Conservation (phyloP, 2,113 vertebrate species). For the Morone saxatilis region DNA sequence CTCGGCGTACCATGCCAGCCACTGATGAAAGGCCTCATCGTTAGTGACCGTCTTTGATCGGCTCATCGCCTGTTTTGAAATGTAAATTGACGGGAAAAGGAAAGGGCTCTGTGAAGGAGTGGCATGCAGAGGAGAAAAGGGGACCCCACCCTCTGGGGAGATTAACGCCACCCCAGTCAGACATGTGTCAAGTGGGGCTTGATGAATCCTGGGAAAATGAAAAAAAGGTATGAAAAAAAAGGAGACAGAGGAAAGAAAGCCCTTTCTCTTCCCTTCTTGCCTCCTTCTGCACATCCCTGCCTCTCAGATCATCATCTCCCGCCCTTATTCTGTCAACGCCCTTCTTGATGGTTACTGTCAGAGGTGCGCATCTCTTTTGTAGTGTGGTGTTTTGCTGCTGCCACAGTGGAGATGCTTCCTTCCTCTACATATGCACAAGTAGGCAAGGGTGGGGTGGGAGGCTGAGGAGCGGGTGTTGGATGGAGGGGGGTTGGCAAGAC, state of each 20-base stretch:
- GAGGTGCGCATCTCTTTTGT: conserved; percentile 86
- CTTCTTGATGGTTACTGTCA: conserved; percentile 86
- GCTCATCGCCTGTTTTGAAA: conserved; percentile 85
- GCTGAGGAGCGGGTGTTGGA: conserved; percentile 21
- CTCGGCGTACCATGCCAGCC: conserved; percentile 68
- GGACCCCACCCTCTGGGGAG: conserved; percentile 83
- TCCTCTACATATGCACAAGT: conserved; percentile 87
- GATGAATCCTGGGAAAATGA: conserved; percentile 81
- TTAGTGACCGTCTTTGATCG: conserved; percentile 84
- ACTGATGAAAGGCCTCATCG: conserved; percentile 82
- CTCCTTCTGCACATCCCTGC: conserved; percentile 79
- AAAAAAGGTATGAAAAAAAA: conserved; percentile 71
- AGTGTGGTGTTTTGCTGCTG: conserved; percentile 81
- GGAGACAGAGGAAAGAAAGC: conserved; percentile 76
- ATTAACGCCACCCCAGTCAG: conserved; percentile 82
- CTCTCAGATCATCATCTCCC: conserved; percentile 86
- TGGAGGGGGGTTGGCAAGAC: conserved; percentile 13
- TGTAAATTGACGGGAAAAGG: conserved; percentile 82
- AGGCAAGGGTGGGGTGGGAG: conserved; percentile 60
- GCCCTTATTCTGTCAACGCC: conserved; percentile 89
- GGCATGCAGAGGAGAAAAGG: conserved; percentile 71
- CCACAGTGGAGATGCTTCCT: conserved; percentile 78
- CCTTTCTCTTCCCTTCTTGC: conserved; percentile 77
- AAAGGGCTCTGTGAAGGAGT: conserved; percentile 74
- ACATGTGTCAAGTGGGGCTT: conserved; percentile 86